These are phyloP conservation scores for Prunella strophiata DNA, from an alignment of 2,797 vertebrate genomes.

Conservation along the genomic window DNA sequence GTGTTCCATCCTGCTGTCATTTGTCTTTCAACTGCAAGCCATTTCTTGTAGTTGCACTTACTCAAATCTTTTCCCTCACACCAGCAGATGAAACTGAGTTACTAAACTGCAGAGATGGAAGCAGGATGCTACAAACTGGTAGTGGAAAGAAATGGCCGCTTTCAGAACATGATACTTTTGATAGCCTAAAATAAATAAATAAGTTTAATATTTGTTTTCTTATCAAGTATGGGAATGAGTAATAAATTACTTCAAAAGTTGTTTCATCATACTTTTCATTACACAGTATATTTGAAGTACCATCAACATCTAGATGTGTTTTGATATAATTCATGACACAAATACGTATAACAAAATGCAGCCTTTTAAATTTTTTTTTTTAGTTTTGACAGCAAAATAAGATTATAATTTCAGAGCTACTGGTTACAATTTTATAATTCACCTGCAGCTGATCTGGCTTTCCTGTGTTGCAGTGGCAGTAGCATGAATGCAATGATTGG, in stretches of 20 bases:
- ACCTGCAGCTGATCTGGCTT: background rate
- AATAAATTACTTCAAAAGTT: background rate
- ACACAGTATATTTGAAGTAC: background rate
- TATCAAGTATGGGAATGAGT: background rate
- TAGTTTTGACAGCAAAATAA: background rate
- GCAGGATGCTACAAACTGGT: background rate
- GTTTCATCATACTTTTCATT: background rate
- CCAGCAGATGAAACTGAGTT: background rate
- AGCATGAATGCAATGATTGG: background rate
- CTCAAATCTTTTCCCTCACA: background rate
- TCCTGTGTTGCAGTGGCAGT: background rate
- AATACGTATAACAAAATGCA: background rate
- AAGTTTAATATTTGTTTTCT: background rate
- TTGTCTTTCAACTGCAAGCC: conserved; percentile 48
- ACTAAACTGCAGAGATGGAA: background rate
- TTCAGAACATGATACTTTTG: background rate
- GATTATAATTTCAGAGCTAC: background rate
- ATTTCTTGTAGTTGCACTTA: background rate
- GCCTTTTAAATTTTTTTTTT: background rate
- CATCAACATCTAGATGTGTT: background rate
- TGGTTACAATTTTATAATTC: background rate
- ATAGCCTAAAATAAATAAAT: background rate
- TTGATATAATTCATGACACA: background rate
- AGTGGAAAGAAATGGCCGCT: background rate
- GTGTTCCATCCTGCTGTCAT: conserved; percentile 51